Base-by-base conservation (phyloP, 2,797 vertebrate species). In the Trachops cirrhosus region DNA sequence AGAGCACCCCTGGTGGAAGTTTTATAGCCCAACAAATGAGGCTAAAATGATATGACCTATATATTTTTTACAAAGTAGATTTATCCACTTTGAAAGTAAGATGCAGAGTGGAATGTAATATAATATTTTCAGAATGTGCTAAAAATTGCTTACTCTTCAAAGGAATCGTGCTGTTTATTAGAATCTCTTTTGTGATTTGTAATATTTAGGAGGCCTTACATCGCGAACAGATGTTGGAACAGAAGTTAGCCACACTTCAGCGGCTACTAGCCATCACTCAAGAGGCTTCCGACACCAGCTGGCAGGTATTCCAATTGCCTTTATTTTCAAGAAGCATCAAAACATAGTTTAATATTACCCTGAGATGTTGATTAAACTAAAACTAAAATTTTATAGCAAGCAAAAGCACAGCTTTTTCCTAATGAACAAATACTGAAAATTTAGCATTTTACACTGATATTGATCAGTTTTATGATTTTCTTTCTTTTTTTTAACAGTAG, bases 161-260 rank as follows among this genome's bases (percentile, higher is more conserved):
- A 94, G 57, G 70, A 88, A 59, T 78, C 9, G 3, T 86, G 39
- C 24, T 50, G 15, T 95, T 96, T 62, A 87, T 90, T 86, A 88
- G 39, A 95, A 67, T 96, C 34, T 97, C 52, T 95, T 78, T 91
- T 93, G 57, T 90, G 90, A 74, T 95, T 62, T 97, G 22, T 98
- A 92, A 96, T 91, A 88, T 39, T 95, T 95, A 99, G 99, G 99
- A 99, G 99, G 99, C 99, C 99, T 99, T 99, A 98, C 99, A 99
- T 98, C 98, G 99, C 98, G 99, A 99, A 99, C 99, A 99, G 99
- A 99, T 99, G 99, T 98, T 99, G 99, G 99, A 99, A 99, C 99
- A 99, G 98, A 99, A 99, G 98, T 97, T 99, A 96, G 99, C 99
- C 98, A 99, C 99, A 10, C 99, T 99, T 98, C 99, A 99, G 98